Percentiles rank a stretch among this genome's conserved stretches.
These are phyloP conservation scores for Drosophila nr. medialis DNA, from an alignment of 2,888 invertebrate species.

Conservation along the genomic window DNA sequence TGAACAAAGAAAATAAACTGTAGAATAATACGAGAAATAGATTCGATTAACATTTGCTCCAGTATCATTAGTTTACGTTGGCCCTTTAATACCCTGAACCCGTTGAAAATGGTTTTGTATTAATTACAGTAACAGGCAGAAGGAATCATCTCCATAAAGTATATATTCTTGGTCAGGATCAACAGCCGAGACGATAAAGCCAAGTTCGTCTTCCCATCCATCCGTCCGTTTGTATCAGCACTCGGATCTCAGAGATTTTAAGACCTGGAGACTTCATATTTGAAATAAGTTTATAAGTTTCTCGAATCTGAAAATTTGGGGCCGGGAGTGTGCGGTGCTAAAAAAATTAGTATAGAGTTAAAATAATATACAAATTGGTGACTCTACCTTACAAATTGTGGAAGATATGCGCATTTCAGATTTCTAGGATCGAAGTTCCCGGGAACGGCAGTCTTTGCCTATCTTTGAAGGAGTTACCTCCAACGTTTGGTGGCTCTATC, in stretches of 20 bases:
- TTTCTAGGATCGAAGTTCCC: too few relatives aligned
- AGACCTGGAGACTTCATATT: neutral
- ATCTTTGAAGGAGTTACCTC: too few relatives aligned
- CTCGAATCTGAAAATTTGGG: neutral
- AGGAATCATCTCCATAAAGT: neutral
- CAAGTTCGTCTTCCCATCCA: too few relatives aligned
- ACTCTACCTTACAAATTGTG: too few relatives aligned
- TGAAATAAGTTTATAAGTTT: neutral
- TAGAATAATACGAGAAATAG: neutral
- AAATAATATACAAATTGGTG: too few relatives aligned
- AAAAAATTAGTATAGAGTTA: too few relatives aligned
- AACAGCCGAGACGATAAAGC: neutral
- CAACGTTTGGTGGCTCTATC: too few relatives aligned
- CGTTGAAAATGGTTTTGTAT: neutral
- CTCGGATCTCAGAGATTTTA: neutral
- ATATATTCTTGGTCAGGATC: neutral
- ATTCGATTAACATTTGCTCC: neutral
- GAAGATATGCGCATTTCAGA: too few relatives aligned
- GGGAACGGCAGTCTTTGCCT: too few relatives aligned
- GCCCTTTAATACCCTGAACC: neutral
- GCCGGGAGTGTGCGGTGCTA: too few relatives aligned
- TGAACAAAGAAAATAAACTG: slow-evolving; percentile 90
- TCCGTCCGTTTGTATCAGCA: too few relatives aligned
- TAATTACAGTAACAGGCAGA: neutral
- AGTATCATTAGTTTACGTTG: slow-evolving; percentile 1